A percentile compares a stretch with the other conserved stretches of the same genome.
Conservation (phyloP, 2,797 vertebrate species). For the Arvicola amphibius region DNA sequence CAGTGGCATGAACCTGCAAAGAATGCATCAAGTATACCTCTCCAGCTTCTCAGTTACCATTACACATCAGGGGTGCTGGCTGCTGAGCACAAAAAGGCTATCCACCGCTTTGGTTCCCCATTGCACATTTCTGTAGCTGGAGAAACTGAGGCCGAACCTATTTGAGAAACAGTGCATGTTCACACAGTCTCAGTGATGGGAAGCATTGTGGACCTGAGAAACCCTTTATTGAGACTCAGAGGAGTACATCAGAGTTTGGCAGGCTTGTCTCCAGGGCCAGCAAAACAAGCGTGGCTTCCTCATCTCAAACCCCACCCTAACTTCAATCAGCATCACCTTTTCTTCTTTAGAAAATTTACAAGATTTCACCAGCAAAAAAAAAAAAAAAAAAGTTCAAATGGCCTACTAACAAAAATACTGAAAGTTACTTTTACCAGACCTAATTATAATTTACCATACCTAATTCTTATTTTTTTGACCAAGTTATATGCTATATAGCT, state of each 20-base stretch:
- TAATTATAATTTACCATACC: not conserved
- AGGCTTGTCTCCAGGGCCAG: not conserved
- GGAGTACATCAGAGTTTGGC: accelerated
- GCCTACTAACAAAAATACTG: not conserved
- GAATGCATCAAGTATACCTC: not conserved
- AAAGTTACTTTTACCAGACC: not conserved
- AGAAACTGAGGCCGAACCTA: not conserved
- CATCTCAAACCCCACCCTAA: not conserved
- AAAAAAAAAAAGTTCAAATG: not conserved
- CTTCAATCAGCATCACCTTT: not conserved
- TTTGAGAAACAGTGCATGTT: not conserved
- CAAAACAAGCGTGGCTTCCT: not conserved
- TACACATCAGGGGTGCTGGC: too few relatives aligned
- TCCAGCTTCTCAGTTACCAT: not conserved
- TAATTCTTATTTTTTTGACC: not conserved
- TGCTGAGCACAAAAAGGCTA: not conserved
- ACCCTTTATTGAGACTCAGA: not conserved
- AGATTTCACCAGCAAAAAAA: not conserved
- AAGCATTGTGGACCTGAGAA: not conserved
- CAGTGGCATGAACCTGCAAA: too few relatives aligned
- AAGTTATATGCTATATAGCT: not conserved
- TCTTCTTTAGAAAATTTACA: not conserved
- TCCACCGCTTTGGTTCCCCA: not conserved
- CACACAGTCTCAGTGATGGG: not conserved
- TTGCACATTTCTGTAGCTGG: not conserved